These are phyloP conservation scores for Troides oblongomaculatus DNA, from an alignment of 2,888 invertebrate species.

Conservation along the genomic window DNA sequence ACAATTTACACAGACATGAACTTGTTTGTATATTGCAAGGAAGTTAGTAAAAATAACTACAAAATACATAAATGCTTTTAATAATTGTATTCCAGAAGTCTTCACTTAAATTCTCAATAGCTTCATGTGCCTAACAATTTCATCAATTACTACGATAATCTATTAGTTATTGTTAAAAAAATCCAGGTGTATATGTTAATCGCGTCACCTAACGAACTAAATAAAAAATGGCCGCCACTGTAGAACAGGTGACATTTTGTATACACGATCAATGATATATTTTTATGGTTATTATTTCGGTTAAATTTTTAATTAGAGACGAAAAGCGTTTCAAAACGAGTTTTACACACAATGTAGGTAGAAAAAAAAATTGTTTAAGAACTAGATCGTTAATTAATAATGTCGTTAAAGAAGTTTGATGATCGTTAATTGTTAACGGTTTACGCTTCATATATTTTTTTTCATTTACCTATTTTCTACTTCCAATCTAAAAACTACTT, in stretches of 20 bases:
- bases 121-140: not conserved
- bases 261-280: constrained; percentile 13
- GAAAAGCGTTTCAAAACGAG: not conserved
- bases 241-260: constrained; percentile 25
- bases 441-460: too few species aligned
- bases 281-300: constrained; percentile 20
- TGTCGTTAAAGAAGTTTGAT: too few species aligned
- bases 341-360: not conserved
- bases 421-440: too few species aligned
- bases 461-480: too few species aligned
- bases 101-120: too few species aligned
- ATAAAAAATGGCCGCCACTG: constrained; percentile 2
- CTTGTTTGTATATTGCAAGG: too few species aligned
- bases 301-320: constrained; percentile 17
- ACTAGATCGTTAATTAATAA: too few species aligned
- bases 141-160: constrained; percentile 9
- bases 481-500: too few species aligned
- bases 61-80: too few species aligned
- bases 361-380: not conserved
- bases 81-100: too few species aligned
- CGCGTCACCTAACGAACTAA: constrained; percentile 15
- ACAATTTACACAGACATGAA: too few species aligned
- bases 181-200: constrained; percentile 22
- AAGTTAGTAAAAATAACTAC: too few species aligned
- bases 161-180: constrained; percentile 8